Conservation (phyloP, 2,888 invertebrate genomes). For the Epirrhoe alternata region DNA sequence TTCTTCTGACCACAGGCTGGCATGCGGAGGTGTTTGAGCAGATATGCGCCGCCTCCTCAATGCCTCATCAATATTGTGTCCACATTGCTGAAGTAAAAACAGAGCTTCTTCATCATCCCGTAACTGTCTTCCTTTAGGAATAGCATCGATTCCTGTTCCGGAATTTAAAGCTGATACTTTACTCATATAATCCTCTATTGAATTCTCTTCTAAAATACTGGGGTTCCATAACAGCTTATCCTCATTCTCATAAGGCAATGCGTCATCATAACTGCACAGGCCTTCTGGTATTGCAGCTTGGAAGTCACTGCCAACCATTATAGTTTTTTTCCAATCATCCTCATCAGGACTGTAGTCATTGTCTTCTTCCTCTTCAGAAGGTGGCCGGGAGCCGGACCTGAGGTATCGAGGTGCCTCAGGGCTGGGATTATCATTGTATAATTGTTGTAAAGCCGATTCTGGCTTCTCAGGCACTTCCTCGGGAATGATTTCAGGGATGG, state of each 20-base stretch:
- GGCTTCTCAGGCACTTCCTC: slow-evolving; percentile 72
- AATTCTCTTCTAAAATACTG: slow-evolving; percentile 87
- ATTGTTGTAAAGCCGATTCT: slow-evolving; percentile 79
- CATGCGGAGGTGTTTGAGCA: slow-evolving; percentile 88
- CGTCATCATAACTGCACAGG: slow-evolving; percentile 95
- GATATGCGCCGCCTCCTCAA: slow-evolving; percentile 91
- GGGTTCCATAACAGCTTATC: slow-evolving; percentile 98
- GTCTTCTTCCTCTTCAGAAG: slow-evolving; percentile 93
- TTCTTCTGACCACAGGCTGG: slow-evolving; percentile 97
- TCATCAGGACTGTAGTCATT: slow-evolving; percentile 93
- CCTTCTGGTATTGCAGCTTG: slow-evolving; percentile 98
- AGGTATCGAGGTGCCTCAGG: slow-evolving; percentile 78
- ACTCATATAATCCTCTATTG: slow-evolving; percentile 92
- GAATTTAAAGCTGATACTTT: slow-evolving; percentile 83
- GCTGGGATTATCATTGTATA: slow-evolving; percentile 72
- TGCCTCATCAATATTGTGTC: slow-evolving; percentile 97
- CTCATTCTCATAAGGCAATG: slow-evolving; percentile 97
- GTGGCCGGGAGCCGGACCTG: slow-evolving; percentile 88
- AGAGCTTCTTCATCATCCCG: slow-evolving; percentile 96
- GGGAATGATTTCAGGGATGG: slow-evolving; percentile 67
- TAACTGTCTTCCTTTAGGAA: slow-evolving; percentile 91
- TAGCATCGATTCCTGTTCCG: slow-evolving; percentile 75
- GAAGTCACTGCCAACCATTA: slow-evolving; percentile 97
- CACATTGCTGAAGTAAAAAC: slow-evolving; percentile 95
- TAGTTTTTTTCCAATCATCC: slow-evolving; percentile 96